Conservation (phyloP, 2,797 vertebrate genomes). For the Paramormyrops hopkinsi region DNA sequence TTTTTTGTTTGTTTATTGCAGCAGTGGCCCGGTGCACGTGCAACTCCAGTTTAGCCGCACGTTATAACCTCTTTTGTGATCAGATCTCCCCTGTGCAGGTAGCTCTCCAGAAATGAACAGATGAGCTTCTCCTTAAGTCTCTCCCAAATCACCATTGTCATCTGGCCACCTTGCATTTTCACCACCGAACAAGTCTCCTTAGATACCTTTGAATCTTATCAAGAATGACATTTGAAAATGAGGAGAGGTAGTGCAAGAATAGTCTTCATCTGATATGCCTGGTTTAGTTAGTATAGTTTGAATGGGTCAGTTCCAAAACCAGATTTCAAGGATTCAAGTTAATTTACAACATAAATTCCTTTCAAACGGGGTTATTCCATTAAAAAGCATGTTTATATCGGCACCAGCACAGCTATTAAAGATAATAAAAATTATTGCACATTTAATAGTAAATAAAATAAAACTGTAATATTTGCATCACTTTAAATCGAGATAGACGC, state of each 20-base stretch:
- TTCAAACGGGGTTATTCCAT: not conserved
- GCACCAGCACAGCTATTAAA: not conserved
- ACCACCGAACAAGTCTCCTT: conserved; percentile 90
- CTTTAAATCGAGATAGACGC: not conserved
- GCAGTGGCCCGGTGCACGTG: not conserved
- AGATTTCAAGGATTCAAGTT: not conserved
- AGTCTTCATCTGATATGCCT: not conserved
- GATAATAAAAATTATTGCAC: not conserved
- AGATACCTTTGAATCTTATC: conserved; percentile 66
- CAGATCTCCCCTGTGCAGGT: not conserved
- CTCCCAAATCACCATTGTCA: conserved; percentile 96
- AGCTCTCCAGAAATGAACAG: conserved; percentile 55
- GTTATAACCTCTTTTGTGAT: not conserved
- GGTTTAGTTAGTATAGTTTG: not conserved
- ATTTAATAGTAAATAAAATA: not conserved
- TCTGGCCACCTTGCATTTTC: conserved; percentile 98
- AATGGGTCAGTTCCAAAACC: not conserved
- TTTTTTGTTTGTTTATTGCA: not conserved
- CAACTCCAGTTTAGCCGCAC: not conserved
- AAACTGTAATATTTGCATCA: not conserved
- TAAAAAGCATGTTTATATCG: not conserved
- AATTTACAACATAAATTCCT: conserved; percentile 30
- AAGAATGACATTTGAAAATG: not conserved
- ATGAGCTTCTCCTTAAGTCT: conserved; percentile 94
- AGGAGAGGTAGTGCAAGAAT: not conserved